A percentile compares a stretch with the other conserved stretches of the same genome.
These are phyloP conservation scores for Tangara arthus DNA, from an alignment of 2,797 vertebrate species.

Conservation along the genomic window DNA sequence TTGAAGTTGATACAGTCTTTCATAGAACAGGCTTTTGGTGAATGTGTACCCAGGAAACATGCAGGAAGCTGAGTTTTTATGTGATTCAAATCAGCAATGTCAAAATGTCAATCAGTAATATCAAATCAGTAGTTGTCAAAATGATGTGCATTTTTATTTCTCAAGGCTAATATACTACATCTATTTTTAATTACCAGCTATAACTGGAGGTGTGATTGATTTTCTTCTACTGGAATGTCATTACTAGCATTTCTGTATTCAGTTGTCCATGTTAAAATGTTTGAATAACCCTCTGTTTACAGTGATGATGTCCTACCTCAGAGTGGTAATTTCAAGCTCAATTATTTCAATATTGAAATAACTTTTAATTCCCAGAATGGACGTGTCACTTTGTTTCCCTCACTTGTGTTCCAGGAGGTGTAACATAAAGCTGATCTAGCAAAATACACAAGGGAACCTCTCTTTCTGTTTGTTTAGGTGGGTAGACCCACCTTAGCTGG, in stretches of 20 bases:
- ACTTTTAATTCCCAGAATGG: not conserved
- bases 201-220: not conserved
- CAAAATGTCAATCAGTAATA: not conserved
- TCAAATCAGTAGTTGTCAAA: not conserved
- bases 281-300: not conserved
- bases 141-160: not conserved
- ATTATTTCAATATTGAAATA: not conserved
- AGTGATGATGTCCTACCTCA: not conserved
- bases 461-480: not conserved
- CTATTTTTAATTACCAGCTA: not conserved
- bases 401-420: not conserved
- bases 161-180: not conserved
- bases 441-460: not conserved
- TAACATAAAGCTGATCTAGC: not conserved
- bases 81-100: not conserved
- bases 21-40: not conserved
- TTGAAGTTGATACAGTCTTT: not conserved
- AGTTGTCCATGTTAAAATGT: not conserved
- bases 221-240: not conserved
- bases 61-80: not conserved
- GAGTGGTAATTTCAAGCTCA: not conserved
- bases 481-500: not conserved
- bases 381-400: not conserved
- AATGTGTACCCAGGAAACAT: not conserved
- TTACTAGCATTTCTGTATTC: not conserved